Conservation (phyloP, 1,140 invertebrate species). For the Drosophila simulans region DNA sequence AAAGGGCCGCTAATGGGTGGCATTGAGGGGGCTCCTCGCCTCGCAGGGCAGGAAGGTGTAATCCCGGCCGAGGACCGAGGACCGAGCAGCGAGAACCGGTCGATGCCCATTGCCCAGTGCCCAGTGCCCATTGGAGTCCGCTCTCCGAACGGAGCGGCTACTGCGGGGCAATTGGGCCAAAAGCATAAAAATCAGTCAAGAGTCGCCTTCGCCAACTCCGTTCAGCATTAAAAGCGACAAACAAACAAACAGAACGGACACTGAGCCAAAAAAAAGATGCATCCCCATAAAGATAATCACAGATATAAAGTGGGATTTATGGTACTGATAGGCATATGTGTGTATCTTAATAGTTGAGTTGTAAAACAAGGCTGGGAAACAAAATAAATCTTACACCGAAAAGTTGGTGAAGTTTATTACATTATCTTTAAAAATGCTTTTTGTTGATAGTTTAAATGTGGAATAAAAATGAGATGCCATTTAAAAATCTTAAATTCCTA, state of each 20-base stretch:
- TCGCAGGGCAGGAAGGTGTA: constrained; percentile 12
- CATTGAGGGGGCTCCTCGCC: constrained; percentile 12
- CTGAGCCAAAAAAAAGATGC: constrained; percentile 11
- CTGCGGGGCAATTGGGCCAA: constrained; percentile 81
- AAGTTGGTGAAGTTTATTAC: too few species aligned
- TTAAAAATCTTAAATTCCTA: too few species aligned
- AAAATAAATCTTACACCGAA: neutral
- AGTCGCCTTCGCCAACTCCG: constrained; percentile 62
- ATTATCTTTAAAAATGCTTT: neutral
- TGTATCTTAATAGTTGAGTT: neutral
- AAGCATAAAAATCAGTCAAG: constrained; percentile 83
- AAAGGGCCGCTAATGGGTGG: constrained; percentile 75
- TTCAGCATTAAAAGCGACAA: constrained; percentile 80
- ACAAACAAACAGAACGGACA: constrained; percentile 70
- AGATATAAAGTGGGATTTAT: neutral
- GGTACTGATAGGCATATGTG: neutral
- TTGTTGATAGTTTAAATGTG: neutral
- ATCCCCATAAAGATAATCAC: neutral
- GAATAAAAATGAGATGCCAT: too few species aligned
- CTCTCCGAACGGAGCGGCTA: constrained; percentile 42
- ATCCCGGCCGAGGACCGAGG: constrained; percentile 30
- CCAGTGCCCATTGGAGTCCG: constrained; percentile 5
- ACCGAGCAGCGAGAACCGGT: constrained; percentile 48
- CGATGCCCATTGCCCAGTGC: constrained; percentile 27
- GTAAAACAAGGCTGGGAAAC: neutral